Evolutionary conservation across 2,888 invertebrate species (phyloP), one percentile per base, ranked within the genome.

Genomic region (Plagodis dolabraria): DNA sequence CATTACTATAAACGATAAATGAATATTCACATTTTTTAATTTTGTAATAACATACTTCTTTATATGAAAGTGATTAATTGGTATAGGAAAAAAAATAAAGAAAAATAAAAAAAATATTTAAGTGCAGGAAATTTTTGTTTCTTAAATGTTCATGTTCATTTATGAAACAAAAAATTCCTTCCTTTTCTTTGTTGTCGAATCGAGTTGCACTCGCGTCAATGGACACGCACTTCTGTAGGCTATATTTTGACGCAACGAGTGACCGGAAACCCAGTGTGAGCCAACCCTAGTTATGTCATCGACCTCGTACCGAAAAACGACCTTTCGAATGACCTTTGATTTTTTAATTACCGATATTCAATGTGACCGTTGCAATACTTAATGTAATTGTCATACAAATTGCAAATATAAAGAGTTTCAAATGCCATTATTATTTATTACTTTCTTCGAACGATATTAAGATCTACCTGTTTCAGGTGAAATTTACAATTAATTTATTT

Each of bases 211-310:
- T 38, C 38, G 11, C 2, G 46, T 9, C 69, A 77, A 60, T 82
- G 84, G 79, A 75, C 65, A 79, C 71, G 55, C 53, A 45, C 72
- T 51, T 54, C 53, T 57, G 54, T 43, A 43, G 71, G 67, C 67
- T 67, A 73, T 77, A 75, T 74, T 40, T 77, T 83, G 84, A 85
- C 81, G 86, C 86, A 86, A 86, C 70, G 63, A 64, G 74, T 85
- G 85, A 79, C 84, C 87, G 87, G 87, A 86, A 22, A 86, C 85
- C 79, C 64, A 57, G 53, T 67, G 73, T 82, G 82, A 66, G 78
- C 79, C 77, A 83, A 85, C 80, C 76, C 80, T 75, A 67, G 75
- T 86, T 86, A 82, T 84, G 80, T 86, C 86, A 86, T 76, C 79
- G 80, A 80, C 79, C 82, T 77, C 80, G 74, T 67, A 68, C 70